Conservation (phyloP, 2,113 vertebrate genomes). For the Myiopsitta monachus region DNA sequence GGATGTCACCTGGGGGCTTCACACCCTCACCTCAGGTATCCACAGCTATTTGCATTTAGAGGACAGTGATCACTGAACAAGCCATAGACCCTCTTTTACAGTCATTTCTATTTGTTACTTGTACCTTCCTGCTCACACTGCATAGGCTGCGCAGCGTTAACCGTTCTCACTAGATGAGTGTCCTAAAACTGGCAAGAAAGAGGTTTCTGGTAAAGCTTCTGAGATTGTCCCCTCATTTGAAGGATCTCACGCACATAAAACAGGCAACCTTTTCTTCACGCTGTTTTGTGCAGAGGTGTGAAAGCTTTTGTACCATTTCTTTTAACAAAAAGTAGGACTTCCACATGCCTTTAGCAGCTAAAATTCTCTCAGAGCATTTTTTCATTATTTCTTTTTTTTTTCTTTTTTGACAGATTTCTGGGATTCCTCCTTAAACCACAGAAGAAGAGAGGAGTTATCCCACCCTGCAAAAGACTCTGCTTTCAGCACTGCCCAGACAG, state of each 20-base stretch:
- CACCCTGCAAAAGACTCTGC: conserved; percentile 19
- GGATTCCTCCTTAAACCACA: conserved; percentile 81
- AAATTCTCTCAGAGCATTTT: background rate
- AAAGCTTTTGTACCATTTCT: background rate
- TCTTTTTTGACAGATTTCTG: conserved; percentile 83
- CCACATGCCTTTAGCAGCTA: background rate
- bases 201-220: background rate
- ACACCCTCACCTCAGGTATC: background rate
- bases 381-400: background rate
- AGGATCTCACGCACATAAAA: background rate
- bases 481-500: background rate
- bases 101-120: background rate
- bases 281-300: background rate
- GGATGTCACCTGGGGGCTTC: background rate
- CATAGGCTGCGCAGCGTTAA: background rate
- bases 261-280: background rate
- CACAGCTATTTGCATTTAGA: background rate
- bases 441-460: background rate
- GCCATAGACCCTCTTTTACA: background rate
- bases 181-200: background rate
- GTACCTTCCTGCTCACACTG: background rate
- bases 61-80: background rate
- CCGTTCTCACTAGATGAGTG: background rate
- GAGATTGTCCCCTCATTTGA: background rate
- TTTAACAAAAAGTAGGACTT: background rate